A percentile compares a stretch with the other conserved stretches of the same genome.
Conservation (phyloP, 2,888 invertebrate species). For the Blomia tropicalis region DNA sequence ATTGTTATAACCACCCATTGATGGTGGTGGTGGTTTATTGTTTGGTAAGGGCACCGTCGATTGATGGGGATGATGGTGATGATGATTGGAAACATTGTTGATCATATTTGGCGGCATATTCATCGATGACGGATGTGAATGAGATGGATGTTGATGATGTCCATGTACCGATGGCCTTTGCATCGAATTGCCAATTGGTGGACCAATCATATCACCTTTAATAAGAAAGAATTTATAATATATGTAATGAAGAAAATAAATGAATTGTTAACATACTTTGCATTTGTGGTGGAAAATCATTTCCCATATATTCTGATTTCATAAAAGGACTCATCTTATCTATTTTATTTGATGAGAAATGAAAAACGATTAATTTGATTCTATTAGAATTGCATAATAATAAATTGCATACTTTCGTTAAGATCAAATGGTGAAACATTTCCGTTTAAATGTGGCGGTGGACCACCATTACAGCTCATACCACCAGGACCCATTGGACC, state of each 20-base stretch:
- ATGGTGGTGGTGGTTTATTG: not conserved
- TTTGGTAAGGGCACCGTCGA: not conserved
- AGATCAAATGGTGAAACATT: constrained; percentile 9
- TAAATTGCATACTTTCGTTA: constrained; percentile 7
- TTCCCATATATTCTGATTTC: not conserved
- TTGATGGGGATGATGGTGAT: not conserved
- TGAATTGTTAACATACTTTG: not conserved
- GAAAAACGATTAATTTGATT: not conserved
- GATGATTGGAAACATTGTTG: not conserved
- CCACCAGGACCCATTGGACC: not conserved
- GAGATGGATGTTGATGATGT: too few species aligned
- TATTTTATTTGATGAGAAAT: not conserved
- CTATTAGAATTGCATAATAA: not conserved
- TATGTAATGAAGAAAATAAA: not conserved
- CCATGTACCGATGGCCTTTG: too few species aligned
- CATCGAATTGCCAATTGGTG: constrained; percentile 4
- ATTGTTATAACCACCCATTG: not conserved
- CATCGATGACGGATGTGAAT: not conserved
- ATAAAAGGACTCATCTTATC: not conserved
- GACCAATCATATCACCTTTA: not conserved
- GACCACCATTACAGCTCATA: not conserved
- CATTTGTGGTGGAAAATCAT: not conserved
- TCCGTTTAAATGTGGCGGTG: not conserved
- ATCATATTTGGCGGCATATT: constrained; percentile 10
- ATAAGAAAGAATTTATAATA: not conserved